Base-by-base conservation (phyloP, 2,113 vertebrate species). In the Tenebrosternarchus preto region DNA sequence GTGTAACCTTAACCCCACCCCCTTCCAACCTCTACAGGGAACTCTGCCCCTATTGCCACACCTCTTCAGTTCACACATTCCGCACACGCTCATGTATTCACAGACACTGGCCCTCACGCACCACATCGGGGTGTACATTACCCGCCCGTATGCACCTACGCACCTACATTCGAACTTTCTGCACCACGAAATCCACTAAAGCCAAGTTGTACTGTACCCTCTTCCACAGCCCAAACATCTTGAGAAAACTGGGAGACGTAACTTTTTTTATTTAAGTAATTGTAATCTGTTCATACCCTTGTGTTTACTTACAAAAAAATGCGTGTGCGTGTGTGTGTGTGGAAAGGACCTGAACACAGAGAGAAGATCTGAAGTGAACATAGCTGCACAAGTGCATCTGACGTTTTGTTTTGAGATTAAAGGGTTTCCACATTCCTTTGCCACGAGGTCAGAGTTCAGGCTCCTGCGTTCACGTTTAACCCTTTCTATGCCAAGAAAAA, bases 391-490 rank as follows among this genome's bases (percentile, higher is more conserved):
- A 86, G 87, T 90, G 91, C 88, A 88, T 92, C 89, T 90, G 87
- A 82, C 66, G 86, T 91, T 91, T 91, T 91, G 90, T 90, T 92
- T 90, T 85, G 85, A 91, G 92, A 93, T 93, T 90, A 93, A 93
- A 92, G 91, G 90, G 90, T 90, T 93, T 93, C 91, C 91, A 92
- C 92, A 93, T 93, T 93, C 92, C 91, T 92, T 90, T 90, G 85
- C 90, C 78, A 22, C 60, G 80, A 60, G 91, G 90, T 93, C 91
- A 93, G 86, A 90, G 92, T 90, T 92, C 92, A 91, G 64, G 82
- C 91, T 88, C 68, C 83, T 86, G 89, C 88, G 85, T 88, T 90
- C 90, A 90, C 85, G 86, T 80, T 91, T 92, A 93, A 91, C 92
- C 88, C 90, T 73, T 85, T 86, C 80, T 4, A 61, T 84, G 67